Base-by-base conservation (phyloP, 2,797 vertebrate genomes). In the Zenarchopterus dispar region DNA sequence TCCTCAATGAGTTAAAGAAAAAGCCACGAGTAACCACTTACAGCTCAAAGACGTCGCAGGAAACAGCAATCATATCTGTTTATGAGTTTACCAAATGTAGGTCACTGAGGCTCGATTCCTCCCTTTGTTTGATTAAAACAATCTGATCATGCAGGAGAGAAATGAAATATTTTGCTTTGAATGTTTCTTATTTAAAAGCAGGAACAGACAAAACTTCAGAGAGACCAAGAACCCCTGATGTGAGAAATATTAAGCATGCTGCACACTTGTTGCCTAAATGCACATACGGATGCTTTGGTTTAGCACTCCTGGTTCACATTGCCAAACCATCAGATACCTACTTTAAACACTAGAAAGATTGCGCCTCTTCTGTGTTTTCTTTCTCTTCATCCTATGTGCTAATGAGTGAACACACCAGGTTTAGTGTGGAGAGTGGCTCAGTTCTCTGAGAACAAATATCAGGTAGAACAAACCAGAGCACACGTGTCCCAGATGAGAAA, bases 371-470 rank as follows among this genome's bases (percentile, higher is more conserved):
- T 36, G 73, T 19, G 47, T 33, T 47, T 21, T 62, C 44, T 61
- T 62, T 1, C 68, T 80, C 56, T 67, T 55, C 70, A 42, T 72
- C 65, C 81, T 79, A 75, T 61, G 84, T 84, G 81, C 64, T 87
- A 75, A 86, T 84, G 62, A 7, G 0, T 18, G 57, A 81, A 62
- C 77, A 78, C 73, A 52, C 70, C 22, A 13, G 0, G 48, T 62
- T 79, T 76, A 36, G 79, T 78, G 17, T 2, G 17, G n/a, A 69
- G 62, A 78, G 75, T 77, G 78, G 77, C 67, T 56, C 55, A 6
- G 33, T 60, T 82, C 46, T 76, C 81, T 24, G 71, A 59, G 67
- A 81, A 79, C 68, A 81, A 86, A 85, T 10, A 75, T 54, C n/a
- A 33, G 33, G 45, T 22, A 73, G 70, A 82, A 81, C 74, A 87